These are phyloP conservation scores for Agriopis marginaria DNA, from an alignment of 2,888 invertebrate genomes.

Conservation along the genomic window DNA sequence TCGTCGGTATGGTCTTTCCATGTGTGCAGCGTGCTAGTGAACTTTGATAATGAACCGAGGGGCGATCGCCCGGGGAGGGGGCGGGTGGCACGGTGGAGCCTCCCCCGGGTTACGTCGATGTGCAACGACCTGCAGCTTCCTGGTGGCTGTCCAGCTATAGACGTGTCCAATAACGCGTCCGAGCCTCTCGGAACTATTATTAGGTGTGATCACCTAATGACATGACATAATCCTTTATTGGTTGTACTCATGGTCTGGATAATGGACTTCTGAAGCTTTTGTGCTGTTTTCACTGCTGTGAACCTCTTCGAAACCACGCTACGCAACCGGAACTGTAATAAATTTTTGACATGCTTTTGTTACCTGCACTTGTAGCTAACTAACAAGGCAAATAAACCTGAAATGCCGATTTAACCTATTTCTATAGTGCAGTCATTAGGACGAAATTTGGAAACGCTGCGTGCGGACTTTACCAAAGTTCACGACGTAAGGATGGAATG, in stretches of 20 bases:
- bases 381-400: too few species aligned
- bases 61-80: conserved; percentile 66
- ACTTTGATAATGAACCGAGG: conserved; percentile 85
- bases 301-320: too few species aligned
- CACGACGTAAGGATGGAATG: too few species aligned
- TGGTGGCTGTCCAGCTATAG: conserved; percentile 18
- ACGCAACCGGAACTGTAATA: too few species aligned
- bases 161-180: conserved; percentile 41
- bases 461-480: too few species aligned
- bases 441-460: too few species aligned
- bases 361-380: too few species aligned
- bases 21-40: conserved; percentile 81
- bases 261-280: background rate
- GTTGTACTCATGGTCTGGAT: background rate
- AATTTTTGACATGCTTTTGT: too few species aligned
- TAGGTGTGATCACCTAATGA: conserved; percentile 5
- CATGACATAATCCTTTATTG: background rate
- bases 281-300: background rate
- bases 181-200: conserved; percentile 35
- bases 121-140: conserved; percentile 70
- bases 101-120: conserved; percentile 60
- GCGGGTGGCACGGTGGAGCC: conserved; percentile 51
- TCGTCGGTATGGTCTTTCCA: conserved; percentile 32
- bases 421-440: too few species aligned
- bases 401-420: too few species aligned